phyloP scores from a whole-genome alignment of 2,888 invertebrate species.

The Thymelicus acteon region DNA sequence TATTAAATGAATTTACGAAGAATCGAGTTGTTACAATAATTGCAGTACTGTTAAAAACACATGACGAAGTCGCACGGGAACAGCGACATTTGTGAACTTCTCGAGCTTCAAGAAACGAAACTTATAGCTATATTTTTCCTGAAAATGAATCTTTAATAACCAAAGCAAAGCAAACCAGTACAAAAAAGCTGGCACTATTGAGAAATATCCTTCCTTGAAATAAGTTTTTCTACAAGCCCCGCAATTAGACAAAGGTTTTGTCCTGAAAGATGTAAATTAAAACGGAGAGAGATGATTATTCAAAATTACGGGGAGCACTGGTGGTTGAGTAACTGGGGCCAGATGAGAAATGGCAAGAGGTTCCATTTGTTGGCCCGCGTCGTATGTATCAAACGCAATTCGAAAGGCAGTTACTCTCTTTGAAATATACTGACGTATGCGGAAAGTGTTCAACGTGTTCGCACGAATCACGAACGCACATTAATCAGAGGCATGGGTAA shows the following conservation, averaged over 20 bases:
- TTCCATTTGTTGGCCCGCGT: slow-evolving; percentile 44
- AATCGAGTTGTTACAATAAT: slow-evolving; percentile 48
- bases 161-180: not conserved
- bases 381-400: slow-evolving; percentile 41
- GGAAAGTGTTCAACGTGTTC: slow-evolving; percentile 44
- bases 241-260: slow-evolving; percentile 14
- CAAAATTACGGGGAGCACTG: slow-evolving; percentile 20
- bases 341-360: slow-evolving; percentile 40
- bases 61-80: slow-evolving; percentile 45
- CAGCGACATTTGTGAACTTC: slow-evolving; percentile 39
- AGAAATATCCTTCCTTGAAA: slow-evolving; percentile 7
- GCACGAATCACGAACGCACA: slow-evolving; percentile 59
- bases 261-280: slow-evolving; percentile 11
- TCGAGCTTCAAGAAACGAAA: slow-evolving; percentile 12
- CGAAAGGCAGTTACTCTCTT: slow-evolving; percentile 38
- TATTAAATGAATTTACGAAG: slow-evolving; percentile 60
- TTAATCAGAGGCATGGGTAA: slow-evolving; percentile 60
- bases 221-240: not conserved
- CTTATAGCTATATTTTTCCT: slow-evolving; percentile 22
- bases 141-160: not conserved
- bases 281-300: slow-evolving; percentile 18
- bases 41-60: slow-evolving; percentile 36
- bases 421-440: slow-evolving; percentile 39
- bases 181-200: slow-evolving; percentile 2
- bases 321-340: slow-evolving; percentile 19